phyloP scores from a whole-genome alignment of 2,888 invertebrate genomes.

The Silvanus unidentatus region DNA sequence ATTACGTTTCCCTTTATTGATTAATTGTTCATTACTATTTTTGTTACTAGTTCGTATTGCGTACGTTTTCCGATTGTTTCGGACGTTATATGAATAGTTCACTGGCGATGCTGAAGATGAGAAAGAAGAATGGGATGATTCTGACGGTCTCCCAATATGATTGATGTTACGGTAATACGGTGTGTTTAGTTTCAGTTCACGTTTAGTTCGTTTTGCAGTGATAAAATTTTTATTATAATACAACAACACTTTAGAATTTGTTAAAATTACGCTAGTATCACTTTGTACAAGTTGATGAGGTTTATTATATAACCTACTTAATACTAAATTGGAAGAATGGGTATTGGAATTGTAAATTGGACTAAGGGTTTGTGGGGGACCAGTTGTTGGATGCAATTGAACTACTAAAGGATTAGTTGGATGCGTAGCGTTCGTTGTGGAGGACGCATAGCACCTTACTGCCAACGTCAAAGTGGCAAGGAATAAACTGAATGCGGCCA shows the following conservation, averaged over 20 bases:
- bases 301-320: constrained; percentile 33
- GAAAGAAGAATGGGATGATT: too few relatives aligned
- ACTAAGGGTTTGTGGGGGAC: constrained; percentile 21
- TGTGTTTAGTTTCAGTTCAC: constrained; percentile 18
- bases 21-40: too few relatives aligned
- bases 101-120: too few relatives aligned
- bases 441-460: constrained; percentile 56
- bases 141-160: background rate
- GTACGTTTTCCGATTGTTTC: too few relatives aligned
- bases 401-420: constrained; percentile 18
- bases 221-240: constrained; percentile 27
- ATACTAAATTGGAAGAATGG: constrained; percentile 39
- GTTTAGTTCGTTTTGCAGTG: constrained; percentile 22
- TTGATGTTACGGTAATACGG: constrained; percentile 17
- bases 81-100: too few relatives aligned
- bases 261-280: constrained; percentile 39
- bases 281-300: constrained; percentile 32
- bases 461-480: constrained; percentile 51
- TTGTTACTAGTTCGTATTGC: too few relatives aligned
- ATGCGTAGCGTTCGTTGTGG: constrained; percentile 18
- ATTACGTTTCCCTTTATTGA: too few relatives aligned
- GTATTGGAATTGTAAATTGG: constrained; percentile 37
- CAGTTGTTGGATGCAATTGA: constrained; percentile 19
- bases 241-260: constrained; percentile 29
- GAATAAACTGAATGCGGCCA: constrained; percentile 38